Evolutionary conservation across 1,140 invertebrate genomes (phyloP), one percentile per base, ranked within the genome.

Genomic region (Euura lappo): DNA sequence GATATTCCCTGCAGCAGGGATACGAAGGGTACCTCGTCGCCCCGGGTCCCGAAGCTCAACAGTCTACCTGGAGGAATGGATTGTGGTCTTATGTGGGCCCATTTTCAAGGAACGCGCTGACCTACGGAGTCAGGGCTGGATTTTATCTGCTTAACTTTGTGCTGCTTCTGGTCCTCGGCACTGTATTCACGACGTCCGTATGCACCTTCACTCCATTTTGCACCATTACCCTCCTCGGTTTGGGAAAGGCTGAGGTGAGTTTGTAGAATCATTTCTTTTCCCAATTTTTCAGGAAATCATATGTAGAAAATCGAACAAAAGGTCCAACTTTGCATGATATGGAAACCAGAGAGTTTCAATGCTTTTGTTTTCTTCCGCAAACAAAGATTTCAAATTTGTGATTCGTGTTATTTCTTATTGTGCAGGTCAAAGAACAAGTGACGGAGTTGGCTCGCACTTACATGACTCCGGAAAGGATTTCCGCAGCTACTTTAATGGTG

Each of bases 191-290:
- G 0, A 88, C 89, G 2, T 86, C 89, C 1, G 77, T 94, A 0
- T 94, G 93, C 76, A 88, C 88, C 1, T 89, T 93, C 28, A 93
- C 93, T 0, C 90, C 91, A 6, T 75, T 94, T 44, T 94, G 93
- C 78, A 87, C 88, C 0, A 90, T 93, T 43, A 86, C 86, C 2
- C 91, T 91, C 78, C 77, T 89, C 42, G 90, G 90, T 6, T 80
- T 90, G 0, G 86, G 86, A 4, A 79, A 80, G 43, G 74, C 81
- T 78, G 79, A 72, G 73, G 74, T 74, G 42, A 70, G 70, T 28
- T 28, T 28, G 28, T 28, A 28, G 0, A 28, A 28, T 28, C 28
- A 28, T 28, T 28, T 28, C 28, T 28, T 28, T 28, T 28, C 28
- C 28, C 28, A 28, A 28, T 28, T 28, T 28, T 28, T 28, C 28